These are phyloP conservation scores for Polydrusus pterygomalis DNA, from an alignment of 2,888 invertebrate species.

Conservation along the genomic window DNA sequence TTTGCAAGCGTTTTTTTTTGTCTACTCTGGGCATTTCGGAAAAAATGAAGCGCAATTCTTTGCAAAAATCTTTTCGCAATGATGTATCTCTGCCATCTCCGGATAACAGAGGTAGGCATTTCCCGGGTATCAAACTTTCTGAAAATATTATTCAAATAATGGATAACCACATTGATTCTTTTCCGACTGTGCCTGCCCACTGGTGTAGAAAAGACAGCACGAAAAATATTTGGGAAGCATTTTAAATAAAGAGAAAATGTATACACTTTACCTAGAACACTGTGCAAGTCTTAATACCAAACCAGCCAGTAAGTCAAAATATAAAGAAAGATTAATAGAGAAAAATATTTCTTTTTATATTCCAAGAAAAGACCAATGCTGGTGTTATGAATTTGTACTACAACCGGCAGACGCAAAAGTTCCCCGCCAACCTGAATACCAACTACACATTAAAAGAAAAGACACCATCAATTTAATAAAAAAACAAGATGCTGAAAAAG, in stretches of 20 bases:
- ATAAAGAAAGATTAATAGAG: slow-evolving; percentile 1
- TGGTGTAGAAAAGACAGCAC: slow-evolving; percentile 31
- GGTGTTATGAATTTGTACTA: slow-evolving; percentile 16
- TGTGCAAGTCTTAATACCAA: background rate
- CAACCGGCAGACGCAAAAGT: slow-evolving; percentile 4
- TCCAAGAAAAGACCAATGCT: slow-evolving; percentile 29
- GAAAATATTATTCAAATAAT: slow-evolving; percentile 14
- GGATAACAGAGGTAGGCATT: slow-evolving; percentile 11
- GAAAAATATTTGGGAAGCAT: slow-evolving; percentile 21
- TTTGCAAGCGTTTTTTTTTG: slow-evolving; percentile 13
- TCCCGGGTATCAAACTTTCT: slow-evolving; percentile 6
- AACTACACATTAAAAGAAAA: slow-evolving; percentile 15
- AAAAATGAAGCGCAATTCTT: slow-evolving; percentile 7
- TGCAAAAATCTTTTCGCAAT: slow-evolving; percentile 16
- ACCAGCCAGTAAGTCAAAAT: slow-evolving; percentile 14
- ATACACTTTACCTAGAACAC: slow-evolving; percentile 2
- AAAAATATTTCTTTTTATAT: slow-evolving; percentile 31
- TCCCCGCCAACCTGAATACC: slow-evolving; percentile 11
- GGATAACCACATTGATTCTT: slow-evolving; percentile 16
- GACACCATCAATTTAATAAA: slow-evolving; percentile 17
- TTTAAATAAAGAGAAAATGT: slow-evolving; percentile 25
- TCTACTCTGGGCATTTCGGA: slow-evolving; percentile 10
- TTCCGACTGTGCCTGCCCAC: slow-evolving; percentile 11
- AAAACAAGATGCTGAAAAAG: slow-evolving; percentile 13
- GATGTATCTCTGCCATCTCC: slow-evolving; percentile 16